These are phyloP conservation scores for Seriola quinqueradiata DNA, from an alignment of 2,113 vertebrate species.

Conservation along the genomic window DNA sequence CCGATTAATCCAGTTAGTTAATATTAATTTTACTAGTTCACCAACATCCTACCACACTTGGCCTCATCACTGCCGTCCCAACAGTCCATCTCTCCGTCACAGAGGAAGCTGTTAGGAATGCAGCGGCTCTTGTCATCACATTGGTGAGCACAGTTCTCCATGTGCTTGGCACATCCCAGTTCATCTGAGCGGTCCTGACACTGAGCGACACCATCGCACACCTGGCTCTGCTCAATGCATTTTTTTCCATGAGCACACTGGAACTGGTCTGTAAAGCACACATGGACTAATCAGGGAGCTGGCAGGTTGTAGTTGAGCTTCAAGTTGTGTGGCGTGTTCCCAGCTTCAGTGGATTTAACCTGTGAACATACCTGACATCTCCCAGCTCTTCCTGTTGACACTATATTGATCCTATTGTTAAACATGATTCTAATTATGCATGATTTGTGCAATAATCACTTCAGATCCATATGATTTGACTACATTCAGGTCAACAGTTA, in stretches of 20 bases:
- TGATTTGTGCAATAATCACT: too few relatives aligned
- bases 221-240: constrained; percentile 81
- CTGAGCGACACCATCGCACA: constrained; percentile 88
- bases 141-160: constrained; percentile 83
- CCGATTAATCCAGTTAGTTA: neutral
- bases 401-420: neutral
- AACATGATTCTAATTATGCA: neutral
- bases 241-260: constrained; percentile 83
- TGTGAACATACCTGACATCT: neutral
- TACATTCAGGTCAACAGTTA: neutral
- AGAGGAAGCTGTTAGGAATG: constrained; percentile 87
- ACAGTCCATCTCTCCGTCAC: constrained; percentile 90
- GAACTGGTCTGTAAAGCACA: constrained; percentile 83
- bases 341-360: neutral
- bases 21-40: neutral
- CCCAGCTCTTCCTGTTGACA: neutral
- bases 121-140: constrained; percentile 86
- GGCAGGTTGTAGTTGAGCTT: neutral
- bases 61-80: constrained; percentile 86
- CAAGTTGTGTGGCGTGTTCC: neutral
- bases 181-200: constrained; percentile 92
- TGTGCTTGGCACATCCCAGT: constrained; percentile 71
- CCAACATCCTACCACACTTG: constrained; percentile 80
- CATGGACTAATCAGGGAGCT: neutral
- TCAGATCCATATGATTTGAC: neutral